A percentile compares a stretch with the other conserved stretches of the same genome.
Evolutionary conservation across 1,140 invertebrate species (phyloP).

Genomic region (Papilio xuthus): DNA sequence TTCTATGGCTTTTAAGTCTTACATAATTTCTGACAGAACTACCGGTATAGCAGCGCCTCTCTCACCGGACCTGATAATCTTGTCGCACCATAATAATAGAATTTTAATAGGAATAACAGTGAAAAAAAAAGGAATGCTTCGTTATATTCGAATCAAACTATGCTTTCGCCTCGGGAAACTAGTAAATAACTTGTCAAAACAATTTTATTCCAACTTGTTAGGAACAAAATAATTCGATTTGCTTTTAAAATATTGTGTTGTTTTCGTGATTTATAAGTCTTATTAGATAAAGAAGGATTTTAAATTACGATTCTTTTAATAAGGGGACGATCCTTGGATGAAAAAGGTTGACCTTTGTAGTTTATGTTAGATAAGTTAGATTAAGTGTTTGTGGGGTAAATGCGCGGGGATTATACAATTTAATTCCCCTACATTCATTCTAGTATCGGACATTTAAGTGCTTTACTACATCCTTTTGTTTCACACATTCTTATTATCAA

Average conservation of each 20-base stretch:
- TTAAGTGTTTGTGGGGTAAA: background rate
- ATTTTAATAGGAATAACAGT: background rate
- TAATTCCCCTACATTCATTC: background rate
- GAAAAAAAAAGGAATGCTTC: too few relatives aligned
- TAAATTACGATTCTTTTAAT: background rate
- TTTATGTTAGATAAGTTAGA: background rate
- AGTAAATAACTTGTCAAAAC: constrained; percentile 18
- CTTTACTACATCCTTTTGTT: background rate
- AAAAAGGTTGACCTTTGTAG: constrained; percentile 6
- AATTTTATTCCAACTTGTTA: constrained; percentile 11
- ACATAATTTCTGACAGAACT: too few relatives aligned
- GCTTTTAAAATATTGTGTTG: constrained; percentile 22
- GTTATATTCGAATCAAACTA: background rate
- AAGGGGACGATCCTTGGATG: background rate
- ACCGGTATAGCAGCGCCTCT: too few relatives aligned
- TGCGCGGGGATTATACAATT: background rate
- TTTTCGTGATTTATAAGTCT: constrained; percentile 2
- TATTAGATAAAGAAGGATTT: background rate
- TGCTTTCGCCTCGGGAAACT: constrained; percentile 5
- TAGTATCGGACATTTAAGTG: background rate
- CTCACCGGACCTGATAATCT: too few relatives aligned
- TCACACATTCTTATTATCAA: background rate
- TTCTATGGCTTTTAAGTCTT: too few relatives aligned
- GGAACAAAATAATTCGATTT: constrained; percentile 4
- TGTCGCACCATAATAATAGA: background rate